Base-by-base conservation (phyloP, 1,140 invertebrate species). In the Cydia splendana region DNA sequence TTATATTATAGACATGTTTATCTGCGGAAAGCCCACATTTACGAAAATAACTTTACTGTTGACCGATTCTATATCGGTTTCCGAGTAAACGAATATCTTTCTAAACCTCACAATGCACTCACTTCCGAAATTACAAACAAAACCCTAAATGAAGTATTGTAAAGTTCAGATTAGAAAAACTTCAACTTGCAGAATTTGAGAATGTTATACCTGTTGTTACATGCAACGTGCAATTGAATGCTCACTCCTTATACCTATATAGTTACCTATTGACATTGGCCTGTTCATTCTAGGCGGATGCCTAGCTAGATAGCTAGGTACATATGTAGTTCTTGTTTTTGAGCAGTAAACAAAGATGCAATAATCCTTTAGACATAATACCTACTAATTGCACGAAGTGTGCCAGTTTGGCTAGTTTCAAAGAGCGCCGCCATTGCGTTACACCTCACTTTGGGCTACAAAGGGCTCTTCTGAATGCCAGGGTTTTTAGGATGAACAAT, bases 21-120 rank as follows among this genome's bases (percentile, higher is more conserved):
- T 45, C 13, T 62, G 34, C n/a, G 18, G 30, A 71, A 38, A 71
- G 67, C 34, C 62, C 20, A 6, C 62, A 30, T 38, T 0, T 5
- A 69, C 67, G 38, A 38, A n/a, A 71, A 71, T 71, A 71, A 38
- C 20, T n/a, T 53, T 62, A 62, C 34, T 38, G 28, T 71, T 71
- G 30, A 71, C 15, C 67, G 6, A 71, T 5, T 34, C 34, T 71
- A 71, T 45, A 71, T 42, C 34, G 34, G 67, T 62, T 62, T 24
- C 9, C 20, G 18, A 62, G 57, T 62, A 20, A 18, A 53, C 15
- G 15, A 53, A n/a, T 53, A 18, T 18, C 51, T 53, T 53, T 6
- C 51, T 53, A 53, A n/a, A 53, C 5, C n/a, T 53, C n/a, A n/a
- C 18, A 53, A n/a, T n/a, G n/a, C 6, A 53, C 51, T 53, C 51